phyloP scores from a whole-genome alignment of 2,113 vertebrate species.

The Podilymbus podiceps region DNA sequence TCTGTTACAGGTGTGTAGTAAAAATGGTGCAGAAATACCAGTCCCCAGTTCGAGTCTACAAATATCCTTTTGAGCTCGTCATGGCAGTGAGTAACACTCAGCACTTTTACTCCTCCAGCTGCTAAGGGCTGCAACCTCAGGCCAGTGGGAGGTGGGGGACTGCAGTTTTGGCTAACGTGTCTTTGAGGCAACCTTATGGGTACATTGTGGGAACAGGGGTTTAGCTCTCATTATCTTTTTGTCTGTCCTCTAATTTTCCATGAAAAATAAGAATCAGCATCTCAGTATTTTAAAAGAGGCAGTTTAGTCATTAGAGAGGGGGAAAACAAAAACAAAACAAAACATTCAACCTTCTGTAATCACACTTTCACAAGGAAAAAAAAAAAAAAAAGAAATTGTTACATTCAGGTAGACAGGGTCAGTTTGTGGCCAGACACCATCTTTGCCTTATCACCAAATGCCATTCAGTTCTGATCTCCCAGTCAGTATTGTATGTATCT shows the following conservation, averaged over 20 bases:
- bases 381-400: neutral
- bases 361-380: neutral
- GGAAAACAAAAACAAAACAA: fast-evolving
- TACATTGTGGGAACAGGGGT: neutral
- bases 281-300: neutral
- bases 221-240: neutral
- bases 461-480: neutral
- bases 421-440: neutral
- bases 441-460: neutral
- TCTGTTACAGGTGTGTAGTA: neutral
- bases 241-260: neutral
- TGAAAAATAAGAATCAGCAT: neutral
- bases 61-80: conserved; percentile 85
- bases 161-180: fast-evolving
- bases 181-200: neutral
- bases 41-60: conserved; percentile 85
- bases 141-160: neutral
- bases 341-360: neutral
- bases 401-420: neutral
- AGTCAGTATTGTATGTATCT: neutral
- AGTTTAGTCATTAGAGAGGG: neutral
- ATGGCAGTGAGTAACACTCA: conserved; percentile 81
- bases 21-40: conserved; percentile 89
- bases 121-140: neutral
- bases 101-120: neutral